Evolutionary conservation across 2,888 invertebrate genomes (phyloP).

Genomic region (Hydraecia micacea): DNA sequence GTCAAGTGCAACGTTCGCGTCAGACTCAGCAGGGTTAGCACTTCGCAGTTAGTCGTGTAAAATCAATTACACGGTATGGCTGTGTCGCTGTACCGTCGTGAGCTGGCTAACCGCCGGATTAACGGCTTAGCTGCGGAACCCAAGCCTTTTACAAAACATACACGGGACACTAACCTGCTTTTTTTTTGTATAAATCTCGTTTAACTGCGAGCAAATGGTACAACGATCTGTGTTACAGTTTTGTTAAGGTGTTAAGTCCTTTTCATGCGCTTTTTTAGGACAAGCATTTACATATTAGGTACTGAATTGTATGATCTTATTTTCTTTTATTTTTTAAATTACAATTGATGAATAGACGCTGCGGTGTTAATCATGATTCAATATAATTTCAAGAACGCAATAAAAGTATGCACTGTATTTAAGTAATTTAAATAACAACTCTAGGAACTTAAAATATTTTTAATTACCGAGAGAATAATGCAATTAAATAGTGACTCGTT

Average conservation of each 20-base stretch:
- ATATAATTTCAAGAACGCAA: not conserved
- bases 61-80: conserved; percentile 68
- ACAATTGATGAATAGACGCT: not conserved
- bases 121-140: conserved; percentile 65
- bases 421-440: not conserved
- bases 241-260: not conserved
- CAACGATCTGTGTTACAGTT: conserved; percentile 13
- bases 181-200: conserved; percentile 57
- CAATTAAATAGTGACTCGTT: conserved; percentile 13
- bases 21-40: conserved; percentile 43
- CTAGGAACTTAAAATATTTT: conserved; percentile 18
- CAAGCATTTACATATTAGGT: not conserved
- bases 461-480: conserved; percentile 14
- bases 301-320: not conserved
- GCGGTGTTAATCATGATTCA: not conserved
- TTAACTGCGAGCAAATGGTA: conserved; percentile 49
- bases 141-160: conserved; percentile 64
- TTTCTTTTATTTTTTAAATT: not conserved
- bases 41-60: conserved; percentile 62
- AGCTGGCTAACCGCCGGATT: conserved; percentile 67
- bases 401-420: not conserved
- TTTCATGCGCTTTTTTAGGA: not conserved
- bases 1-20: conserved; percentile 46
- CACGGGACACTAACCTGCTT: conserved; percentile 53
- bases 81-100: conserved; percentile 60